Base-by-base conservation (phyloP, 2,888 invertebrate genomes). In the Cecidostiba fungosa region DNA sequence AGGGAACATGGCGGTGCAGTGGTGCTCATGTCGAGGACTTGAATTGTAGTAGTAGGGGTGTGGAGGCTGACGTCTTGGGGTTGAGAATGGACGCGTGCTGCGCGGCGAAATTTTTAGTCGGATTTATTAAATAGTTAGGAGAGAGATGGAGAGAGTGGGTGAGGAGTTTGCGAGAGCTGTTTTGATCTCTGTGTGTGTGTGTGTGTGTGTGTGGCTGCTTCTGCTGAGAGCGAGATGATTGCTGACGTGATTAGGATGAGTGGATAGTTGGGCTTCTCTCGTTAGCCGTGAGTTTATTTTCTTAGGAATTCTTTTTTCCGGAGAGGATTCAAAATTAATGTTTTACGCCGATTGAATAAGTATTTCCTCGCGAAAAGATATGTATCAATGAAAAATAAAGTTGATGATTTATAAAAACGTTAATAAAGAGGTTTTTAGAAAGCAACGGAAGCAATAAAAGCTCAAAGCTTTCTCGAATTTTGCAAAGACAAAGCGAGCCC, bases 101-200 rank as follows among this genome's bases (percentile, higher is more conserved):
- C 23, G 54, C 12, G 62, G 23, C 77, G 10, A 72, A 23, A 74
- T 80, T 83, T 83, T 70, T 80, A 83, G 79, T 80, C 79, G 82
- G 86, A 83, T 86, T 86, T 86, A 80, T 86, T 83, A 83, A 86
- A 77, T 77, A 47, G 83, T 85, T 82, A 82, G 70, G 76, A 66
- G 26, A 23, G 54, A 72, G 72, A 50, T 26, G 16, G 70, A n/a
- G 36, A 26, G 62, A 47, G 19, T n/a, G 76, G 3, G 19, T 26
- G 8, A 54, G 29, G 26, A 66, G 66, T 66, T 29, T 29, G 50
- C 39, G 39, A n/a, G 43, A 19, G 16, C 19, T 16, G 54, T n/a
- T 23, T 62, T 23, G 23, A 62, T 62, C 23, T 72, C 8, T 10
- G 5, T 19, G 39, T 19, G 39, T 14, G 32, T 36, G 26, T 69